Percentiles rank a stretch among this genome's conserved stretches.
Evolutionary conservation across 2,113 vertebrate species (phyloP).

Genomic region (Pterocles gutturalis): DNA sequence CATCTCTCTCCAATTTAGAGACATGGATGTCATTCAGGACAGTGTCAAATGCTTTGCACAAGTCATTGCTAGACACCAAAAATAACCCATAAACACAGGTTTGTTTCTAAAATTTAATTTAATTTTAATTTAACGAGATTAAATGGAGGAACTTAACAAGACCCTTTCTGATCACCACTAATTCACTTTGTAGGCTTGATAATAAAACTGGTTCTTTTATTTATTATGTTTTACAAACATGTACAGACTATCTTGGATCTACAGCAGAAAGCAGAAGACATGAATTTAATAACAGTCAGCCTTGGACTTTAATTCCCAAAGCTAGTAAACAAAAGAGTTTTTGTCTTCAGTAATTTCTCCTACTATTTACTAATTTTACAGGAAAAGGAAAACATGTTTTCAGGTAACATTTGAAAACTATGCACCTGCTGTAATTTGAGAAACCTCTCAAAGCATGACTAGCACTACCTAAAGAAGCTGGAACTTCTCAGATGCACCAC

Average conservation of each 20-base stretch:
- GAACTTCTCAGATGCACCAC: neutral
- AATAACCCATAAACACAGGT: too few relatives aligned
- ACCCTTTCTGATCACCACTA: too few relatives aligned
- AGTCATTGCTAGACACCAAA: too few relatives aligned
- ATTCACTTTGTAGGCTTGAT: too few relatives aligned
- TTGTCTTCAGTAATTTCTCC: neutral
- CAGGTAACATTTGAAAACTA: neutral
- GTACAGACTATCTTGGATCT: neutral
- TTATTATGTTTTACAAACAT: neutral
- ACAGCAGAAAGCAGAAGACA: neutral
- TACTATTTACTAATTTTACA: neutral
- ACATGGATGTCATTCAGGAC: too few relatives aligned
- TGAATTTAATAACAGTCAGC: neutral
- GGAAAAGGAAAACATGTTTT: neutral
- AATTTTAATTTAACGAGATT: too few relatives aligned
- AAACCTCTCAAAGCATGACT: neutral
- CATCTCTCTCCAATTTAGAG: too few relatives aligned
- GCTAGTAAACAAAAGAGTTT: neutral
- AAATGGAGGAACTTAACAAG: too few relatives aligned
- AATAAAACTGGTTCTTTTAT: neutral
- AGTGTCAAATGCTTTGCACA: too few relatives aligned
- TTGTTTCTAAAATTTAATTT: too few relatives aligned
- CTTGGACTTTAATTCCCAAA: neutral
- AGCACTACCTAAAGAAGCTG: neutral
- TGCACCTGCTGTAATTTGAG: neutral